Conservation (phyloP, 2,113 vertebrate species). For the Polypterus senegalus region DNA sequence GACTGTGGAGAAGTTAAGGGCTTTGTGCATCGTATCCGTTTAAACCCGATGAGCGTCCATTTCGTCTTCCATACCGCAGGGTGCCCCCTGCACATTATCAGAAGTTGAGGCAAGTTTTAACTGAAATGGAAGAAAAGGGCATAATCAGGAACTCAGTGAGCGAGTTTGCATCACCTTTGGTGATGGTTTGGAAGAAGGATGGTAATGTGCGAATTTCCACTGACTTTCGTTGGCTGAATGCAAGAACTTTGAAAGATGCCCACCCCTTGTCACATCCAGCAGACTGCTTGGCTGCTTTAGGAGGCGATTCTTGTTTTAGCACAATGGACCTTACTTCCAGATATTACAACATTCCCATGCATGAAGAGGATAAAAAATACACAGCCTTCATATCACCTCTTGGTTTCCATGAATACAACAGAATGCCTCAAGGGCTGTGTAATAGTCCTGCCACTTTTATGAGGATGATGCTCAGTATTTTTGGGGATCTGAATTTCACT, state of each 20-base stretch:
- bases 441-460: constrained; percentile 10
- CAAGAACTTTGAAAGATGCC: constrained; percentile 10
- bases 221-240: constrained; percentile 13
- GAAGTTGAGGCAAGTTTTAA: background rate
- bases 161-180: constrained; percentile 7
- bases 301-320: constrained; percentile 12
- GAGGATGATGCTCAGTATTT: constrained; percentile 6
- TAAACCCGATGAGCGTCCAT: too few relatives aligned
- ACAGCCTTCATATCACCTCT: constrained; percentile 12
- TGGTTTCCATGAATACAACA: constrained; percentile 10
- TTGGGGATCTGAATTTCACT: constrained; percentile 12
- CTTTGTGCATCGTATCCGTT: too few relatives aligned
- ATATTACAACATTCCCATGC: constrained; percentile 15
- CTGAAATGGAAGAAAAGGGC: constrained; percentile 13
- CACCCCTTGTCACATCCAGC: constrained; percentile 13
- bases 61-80: too few relatives aligned
- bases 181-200: constrained; percentile 8
- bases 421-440: constrained; percentile 7
- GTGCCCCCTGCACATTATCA: too few relatives aligned
- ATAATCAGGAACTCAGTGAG: constrained; percentile 6
- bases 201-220: constrained; percentile 4
- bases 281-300: constrained; percentile 12
- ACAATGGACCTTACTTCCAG: constrained; percentile 11
- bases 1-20: too few relatives aligned
- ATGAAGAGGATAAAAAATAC: constrained; percentile 14